These are phyloP conservation scores for Argyresthia albistria DNA, from an alignment of 2,888 invertebrate species.

Conservation along the genomic window DNA sequence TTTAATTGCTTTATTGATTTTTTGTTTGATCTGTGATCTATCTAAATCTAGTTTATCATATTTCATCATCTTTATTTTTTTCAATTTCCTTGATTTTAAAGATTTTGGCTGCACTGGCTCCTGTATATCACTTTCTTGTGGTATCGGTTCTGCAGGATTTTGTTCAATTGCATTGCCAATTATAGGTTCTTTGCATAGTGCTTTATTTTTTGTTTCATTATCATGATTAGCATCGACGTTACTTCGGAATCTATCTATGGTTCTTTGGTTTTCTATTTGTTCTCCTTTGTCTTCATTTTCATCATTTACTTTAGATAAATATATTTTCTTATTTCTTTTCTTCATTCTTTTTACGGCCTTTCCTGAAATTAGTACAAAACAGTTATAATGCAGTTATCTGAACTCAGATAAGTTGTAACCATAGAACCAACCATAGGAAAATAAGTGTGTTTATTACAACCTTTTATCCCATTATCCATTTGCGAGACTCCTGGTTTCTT, in stretches of 20 bases:
- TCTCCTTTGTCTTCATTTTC: too few relatives aligned
- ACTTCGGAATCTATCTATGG: constrained; percentile 1
- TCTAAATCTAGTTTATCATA: too few relatives aligned
- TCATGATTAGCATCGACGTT: background rate
- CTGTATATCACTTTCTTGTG: background rate
- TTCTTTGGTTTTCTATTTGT: background rate
- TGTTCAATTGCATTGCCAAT: background rate
- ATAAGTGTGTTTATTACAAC: constrained; percentile 19
- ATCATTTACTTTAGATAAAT: constrained; percentile 6
- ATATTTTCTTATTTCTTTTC: constrained; percentile 11
- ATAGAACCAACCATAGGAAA: too few relatives aligned
- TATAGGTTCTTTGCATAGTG: too few relatives aligned
- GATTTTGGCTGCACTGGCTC: too few relatives aligned
- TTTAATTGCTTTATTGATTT: background rate
- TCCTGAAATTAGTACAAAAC: constrained; percentile 23
- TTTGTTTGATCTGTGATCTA: too few relatives aligned
- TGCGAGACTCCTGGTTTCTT: constrained; percentile 33
- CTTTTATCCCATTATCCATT: constrained; percentile 53
- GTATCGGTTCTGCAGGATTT: background rate
- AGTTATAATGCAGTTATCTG: too few relatives aligned
- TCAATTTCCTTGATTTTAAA: background rate
- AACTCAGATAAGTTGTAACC: too few relatives aligned
- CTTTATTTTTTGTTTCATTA: background rate
- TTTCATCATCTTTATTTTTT: background rate
- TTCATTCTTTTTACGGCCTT: constrained; percentile 35